phyloP scores from a whole-genome alignment of 37 sponge, comb jelly and placozoan species.

The Bolinopsis microptera region DNA sequence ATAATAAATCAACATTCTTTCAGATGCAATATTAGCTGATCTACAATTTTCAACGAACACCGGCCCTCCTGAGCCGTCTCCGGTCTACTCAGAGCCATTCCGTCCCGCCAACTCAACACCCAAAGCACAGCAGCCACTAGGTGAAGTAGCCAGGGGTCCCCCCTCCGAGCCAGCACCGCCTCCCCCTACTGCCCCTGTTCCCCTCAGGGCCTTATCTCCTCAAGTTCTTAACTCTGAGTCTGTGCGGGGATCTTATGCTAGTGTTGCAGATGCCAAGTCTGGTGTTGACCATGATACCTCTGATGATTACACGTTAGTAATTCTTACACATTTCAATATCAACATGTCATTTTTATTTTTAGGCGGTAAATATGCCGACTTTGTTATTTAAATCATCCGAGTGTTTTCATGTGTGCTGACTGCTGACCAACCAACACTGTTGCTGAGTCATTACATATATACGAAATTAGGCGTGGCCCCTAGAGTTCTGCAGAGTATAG shows the following conservation, averaged over 20 bases:
- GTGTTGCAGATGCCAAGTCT: neutral
- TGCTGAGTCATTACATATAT: neutral
- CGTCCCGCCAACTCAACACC: neutral
- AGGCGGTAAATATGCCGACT: no score
- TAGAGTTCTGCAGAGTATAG: no score
- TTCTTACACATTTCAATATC: no score
- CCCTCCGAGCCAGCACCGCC: neutral
- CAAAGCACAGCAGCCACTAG: neutral
- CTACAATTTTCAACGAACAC: conserved; percentile 26
- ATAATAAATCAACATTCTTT: neutral
- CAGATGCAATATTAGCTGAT: conserved; percentile 23
- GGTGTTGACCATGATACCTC: neutral
- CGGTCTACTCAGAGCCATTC: conserved; percentile 17
- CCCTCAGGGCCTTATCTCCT: neutral
- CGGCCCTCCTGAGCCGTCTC: neutral
- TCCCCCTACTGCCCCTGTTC: neutral
- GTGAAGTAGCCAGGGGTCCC: neutral
- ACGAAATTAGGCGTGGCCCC: neutral
- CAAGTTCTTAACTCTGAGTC: neutral
- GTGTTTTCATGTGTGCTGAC: no score
- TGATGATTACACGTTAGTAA: conserved; percentile 5
- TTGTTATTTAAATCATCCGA: no score
- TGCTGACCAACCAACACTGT: neutral
- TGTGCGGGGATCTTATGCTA: neutral
- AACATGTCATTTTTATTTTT: no score